A percentile compares a stretch with the other conserved stretches of the same genome.
Evolutionary conservation across 2,888 invertebrate genomes (phyloP).

Genomic region (Cryptocheilus praepositus): DNA sequence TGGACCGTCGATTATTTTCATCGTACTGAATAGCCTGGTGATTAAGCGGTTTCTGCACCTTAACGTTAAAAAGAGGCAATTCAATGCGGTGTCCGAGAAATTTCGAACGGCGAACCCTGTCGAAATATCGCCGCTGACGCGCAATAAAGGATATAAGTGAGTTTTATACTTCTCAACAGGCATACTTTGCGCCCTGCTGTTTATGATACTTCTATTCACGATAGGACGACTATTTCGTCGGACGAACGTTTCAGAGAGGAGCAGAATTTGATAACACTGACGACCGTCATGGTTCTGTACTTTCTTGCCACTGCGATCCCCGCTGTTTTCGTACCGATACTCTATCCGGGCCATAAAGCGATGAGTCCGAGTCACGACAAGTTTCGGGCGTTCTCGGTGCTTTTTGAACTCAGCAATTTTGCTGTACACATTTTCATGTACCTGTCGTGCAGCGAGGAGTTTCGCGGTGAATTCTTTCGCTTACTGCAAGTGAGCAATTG

Average conservation of each 20-base stretch:
- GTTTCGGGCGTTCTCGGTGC: slow-evolving; percentile 32
- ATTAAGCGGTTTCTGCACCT: slow-evolving; percentile 43
- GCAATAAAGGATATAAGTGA: slow-evolving; percentile 47
- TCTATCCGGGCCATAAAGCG: slow-evolving; percentile 22
- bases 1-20: slow-evolving; percentile 37
- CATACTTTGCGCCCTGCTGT: too few species aligned
- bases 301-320: slow-evolving; percentile 43
- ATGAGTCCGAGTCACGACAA: slow-evolving; percentile 22
- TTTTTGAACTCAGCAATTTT: slow-evolving; percentile 41
- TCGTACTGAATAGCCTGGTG: slow-evolving; percentile 39
- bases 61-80: slow-evolving; percentile 40
- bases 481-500: slow-evolving; percentile 32
- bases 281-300: slow-evolving; percentile 41
- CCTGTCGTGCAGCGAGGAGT: slow-evolving; percentile 39
- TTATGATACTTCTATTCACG: too few species aligned
- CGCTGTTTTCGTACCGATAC: slow-evolving; percentile 29
- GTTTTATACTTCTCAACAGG: not conserved
- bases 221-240: too few species aligned
- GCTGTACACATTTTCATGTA: slow-evolving; percentile 38
- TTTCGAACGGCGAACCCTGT: slow-evolving; percentile 35
- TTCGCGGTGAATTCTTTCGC: slow-evolving; percentile 38
- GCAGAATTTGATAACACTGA: slow-evolving; percentile 44
- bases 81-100: slow-evolving; percentile 40
- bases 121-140: slow-evolving; percentile 34
- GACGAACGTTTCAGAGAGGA: slow-evolving; percentile 39